phyloP scores from a whole-genome alignment of 2,888 invertebrate species.

The Carterocephalus palaemon region DNA sequence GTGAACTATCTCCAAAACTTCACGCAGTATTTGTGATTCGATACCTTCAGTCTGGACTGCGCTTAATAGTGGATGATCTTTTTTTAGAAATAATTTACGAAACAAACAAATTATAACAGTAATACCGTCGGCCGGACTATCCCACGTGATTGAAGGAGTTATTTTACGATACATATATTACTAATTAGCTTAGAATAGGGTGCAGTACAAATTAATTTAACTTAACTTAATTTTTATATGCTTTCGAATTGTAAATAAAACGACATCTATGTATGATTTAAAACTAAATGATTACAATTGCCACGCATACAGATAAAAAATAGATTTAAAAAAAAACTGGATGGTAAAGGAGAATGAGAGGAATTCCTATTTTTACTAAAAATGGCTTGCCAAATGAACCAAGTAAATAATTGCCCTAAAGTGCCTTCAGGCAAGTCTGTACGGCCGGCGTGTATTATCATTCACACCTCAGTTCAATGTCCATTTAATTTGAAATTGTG shows the following conservation, averaged over 20 bases:
- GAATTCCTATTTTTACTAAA: conserved; percentile 7
- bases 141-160: conserved; percentile 22
- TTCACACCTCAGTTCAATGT: conserved; percentile 42
- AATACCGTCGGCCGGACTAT: conserved; percentile 67
- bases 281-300: no score
- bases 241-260: conserved; percentile 12
- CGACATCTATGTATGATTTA: no score
- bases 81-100: conserved; percentile 12
- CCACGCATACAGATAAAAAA: no score
- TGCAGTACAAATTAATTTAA: conserved; percentile 15
- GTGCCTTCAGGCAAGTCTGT: conserved; percentile 73
- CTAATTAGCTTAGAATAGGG: conserved; percentile 18
- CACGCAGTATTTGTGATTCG: neutral
- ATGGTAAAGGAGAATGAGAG: no score
- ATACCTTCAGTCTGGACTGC: conserved; percentile 25
- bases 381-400: conserved; percentile 60
- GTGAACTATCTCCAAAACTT: no score
- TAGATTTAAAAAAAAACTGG: no score
- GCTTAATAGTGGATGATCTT: conserved; percentile 8
- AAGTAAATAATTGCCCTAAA: conserved; percentile 61
- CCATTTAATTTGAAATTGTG: conserved; percentile 65
- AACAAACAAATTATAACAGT: conserved; percentile 48
- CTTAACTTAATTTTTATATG: conserved; percentile 19
- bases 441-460: conserved; percentile 50
- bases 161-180: conserved; percentile 24